phyloP scores from a whole-genome alignment of 1,140 invertebrate species.

The Drosophila obscura region DNA sequence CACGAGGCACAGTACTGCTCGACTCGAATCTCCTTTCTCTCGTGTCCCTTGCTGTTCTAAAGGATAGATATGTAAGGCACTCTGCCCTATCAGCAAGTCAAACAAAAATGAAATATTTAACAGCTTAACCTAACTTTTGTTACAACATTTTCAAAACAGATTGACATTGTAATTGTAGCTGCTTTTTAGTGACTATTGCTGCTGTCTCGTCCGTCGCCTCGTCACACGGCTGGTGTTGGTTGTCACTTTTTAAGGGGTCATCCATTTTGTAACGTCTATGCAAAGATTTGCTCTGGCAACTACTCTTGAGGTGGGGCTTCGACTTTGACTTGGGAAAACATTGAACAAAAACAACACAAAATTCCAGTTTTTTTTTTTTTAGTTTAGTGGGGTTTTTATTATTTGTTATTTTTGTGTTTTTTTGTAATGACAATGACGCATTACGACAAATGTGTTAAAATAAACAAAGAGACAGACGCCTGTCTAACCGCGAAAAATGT shows the following conservation, averaged over 20 bases:
- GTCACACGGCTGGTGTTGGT: not conserved
- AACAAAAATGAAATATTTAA: too few relatives aligned
- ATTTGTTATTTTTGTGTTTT: conserved; percentile 44
- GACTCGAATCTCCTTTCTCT: too few relatives aligned
- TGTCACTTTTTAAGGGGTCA: conserved; percentile 35
- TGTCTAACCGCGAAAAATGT: conserved; percentile 60
- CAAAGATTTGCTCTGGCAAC: conserved; percentile 62
- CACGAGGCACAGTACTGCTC: too few relatives aligned
- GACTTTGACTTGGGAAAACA: conserved; percentile 9
- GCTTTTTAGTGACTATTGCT: not conserved
- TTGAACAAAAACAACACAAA: conserved; percentile 21
- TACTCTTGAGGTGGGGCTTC: conserved; percentile 23
- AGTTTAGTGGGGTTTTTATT: conserved; percentile 22
- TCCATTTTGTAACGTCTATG: conserved; percentile 49
- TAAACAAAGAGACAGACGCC: conserved; percentile 55
- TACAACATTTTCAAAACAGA: not conserved
- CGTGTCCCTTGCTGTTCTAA: too few relatives aligned
- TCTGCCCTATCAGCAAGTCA: conserved; percentile 18
- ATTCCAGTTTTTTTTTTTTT: conserved; percentile 58
- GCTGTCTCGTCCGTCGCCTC: not conserved
- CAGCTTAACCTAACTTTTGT: too few relatives aligned
- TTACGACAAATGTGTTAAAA: conserved; percentile 75
- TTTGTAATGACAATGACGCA: conserved; percentile 70
- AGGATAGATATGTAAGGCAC: conserved; percentile 33
- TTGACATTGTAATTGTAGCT: not conserved